Evolutionary conservation across 2,113 vertebrate genomes (phyloP).

Genomic region (Ceuthmochares aereus): DNA sequence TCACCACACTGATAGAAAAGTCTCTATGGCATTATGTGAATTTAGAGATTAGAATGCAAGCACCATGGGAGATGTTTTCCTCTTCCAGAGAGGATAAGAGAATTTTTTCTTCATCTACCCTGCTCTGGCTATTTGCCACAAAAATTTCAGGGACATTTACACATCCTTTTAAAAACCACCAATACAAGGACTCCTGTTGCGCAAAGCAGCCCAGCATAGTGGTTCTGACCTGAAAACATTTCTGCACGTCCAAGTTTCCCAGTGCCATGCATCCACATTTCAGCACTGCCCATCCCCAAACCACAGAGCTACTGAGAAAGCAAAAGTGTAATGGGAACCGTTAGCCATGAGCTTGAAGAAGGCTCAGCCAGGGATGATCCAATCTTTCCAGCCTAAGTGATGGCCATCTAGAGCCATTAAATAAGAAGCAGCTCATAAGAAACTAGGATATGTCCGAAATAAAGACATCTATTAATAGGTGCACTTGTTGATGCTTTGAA

Average conservation of each 20-base stretch:
- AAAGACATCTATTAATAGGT: background rate
- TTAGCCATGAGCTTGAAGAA: fast-evolving
- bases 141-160: background rate
- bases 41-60: background rate
- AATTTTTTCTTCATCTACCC: background rate
- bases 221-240: background rate
- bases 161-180: fast-evolving
- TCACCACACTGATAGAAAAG: background rate
- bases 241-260: background rate
- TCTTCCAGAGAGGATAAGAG: background rate
- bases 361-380: background rate
- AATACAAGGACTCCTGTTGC: background rate
- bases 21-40: background rate
- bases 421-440: background rate
- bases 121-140: background rate
- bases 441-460: background rate
- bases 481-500: background rate
- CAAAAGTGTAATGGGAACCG: background rate
- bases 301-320: background rate
- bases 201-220: background rate
- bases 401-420: background rate
- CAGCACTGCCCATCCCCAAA: background rate
- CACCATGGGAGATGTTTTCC: background rate
- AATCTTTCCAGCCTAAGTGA: background rate
- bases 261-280: background rate